Conservation (phyloP, 2,797 vertebrate genomes). For the Pelochelys cantorii region DNA sequence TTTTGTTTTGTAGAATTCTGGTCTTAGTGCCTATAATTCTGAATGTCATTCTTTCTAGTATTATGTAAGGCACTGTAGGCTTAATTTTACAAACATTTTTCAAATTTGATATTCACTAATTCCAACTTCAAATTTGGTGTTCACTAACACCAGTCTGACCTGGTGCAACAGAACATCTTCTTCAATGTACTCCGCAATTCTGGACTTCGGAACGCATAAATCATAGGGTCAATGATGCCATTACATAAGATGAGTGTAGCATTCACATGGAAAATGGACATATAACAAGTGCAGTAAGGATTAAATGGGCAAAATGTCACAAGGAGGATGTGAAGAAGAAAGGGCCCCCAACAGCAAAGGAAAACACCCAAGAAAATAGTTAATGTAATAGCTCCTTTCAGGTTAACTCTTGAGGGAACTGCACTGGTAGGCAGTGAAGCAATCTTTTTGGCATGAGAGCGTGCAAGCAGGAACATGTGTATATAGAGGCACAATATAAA, state of each 20-base stretch:
- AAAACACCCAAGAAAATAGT: conserved; percentile 95
- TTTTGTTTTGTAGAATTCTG: not conserved
- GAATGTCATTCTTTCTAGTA: not conserved
- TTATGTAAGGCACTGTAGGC: not conserved
- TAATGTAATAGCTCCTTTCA: conserved; percentile 90
- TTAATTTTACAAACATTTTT: not conserved
- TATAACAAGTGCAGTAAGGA: conserved; percentile 95
- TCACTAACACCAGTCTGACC: conserved; percentile 49
- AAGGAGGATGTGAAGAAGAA: conserved; percentile 92
- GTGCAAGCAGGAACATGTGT: conserved; percentile 95
- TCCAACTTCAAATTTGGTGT: not conserved
- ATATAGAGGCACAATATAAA: conserved; percentile 92
- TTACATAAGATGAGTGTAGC: conserved; percentile 93
- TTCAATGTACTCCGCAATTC: conserved; percentile 90
- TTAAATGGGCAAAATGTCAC: conserved; percentile 90
- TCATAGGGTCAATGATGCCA: conserved; percentile 91
- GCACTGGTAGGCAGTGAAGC: conserved; percentile 81
- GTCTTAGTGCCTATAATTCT: not conserved
- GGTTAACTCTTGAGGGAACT: conserved; percentile 77
- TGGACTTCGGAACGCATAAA: conserved; percentile 93
- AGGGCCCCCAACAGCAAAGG: conserved; percentile 93
- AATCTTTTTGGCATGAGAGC: conserved; percentile 89
- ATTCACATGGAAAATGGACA: conserved; percentile 93
- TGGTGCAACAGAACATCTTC: conserved; percentile 85
- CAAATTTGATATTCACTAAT: not conserved